Evolutionary conservation across 2,113 vertebrate genomes (phyloP), one percentile per base, ranked within the genome.

Genomic region (Falcunculus frontatus): DNA sequence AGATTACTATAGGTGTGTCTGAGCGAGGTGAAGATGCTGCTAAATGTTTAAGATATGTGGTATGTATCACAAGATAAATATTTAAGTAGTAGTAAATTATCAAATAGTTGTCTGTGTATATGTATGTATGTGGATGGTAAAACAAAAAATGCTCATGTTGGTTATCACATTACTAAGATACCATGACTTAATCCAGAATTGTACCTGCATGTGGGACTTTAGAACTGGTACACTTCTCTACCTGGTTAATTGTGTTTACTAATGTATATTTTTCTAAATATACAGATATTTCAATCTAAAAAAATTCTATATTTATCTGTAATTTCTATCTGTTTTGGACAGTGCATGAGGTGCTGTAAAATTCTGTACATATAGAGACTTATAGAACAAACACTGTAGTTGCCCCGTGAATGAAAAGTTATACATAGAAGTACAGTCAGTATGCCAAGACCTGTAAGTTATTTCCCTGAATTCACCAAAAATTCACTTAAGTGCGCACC

Each of bases 211-310:
- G 95, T 96, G 90, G 84, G 90, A 75, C 56, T 90, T 86, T 64
- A 94, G 87, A 94, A 96, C 82, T n/a, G 83, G 82, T 94, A 93
- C 95, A 90, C 92, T 86, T 95, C 92, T 92, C 93, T 78, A 90
- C 90, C 90, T 90, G 90, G 72, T 94, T 96, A 83, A 55, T 89
- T 91, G 95, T 96, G 95, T 96, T 96, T 96, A 96, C 85, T 96
- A 96, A 96, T 96, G 95, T 84, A 96, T 96, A 96, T 96, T 96
- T 97, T 97, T 96, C 85, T 96, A 97, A 96, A 95, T 95, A 96
- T 90, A 92, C 93, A 94, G 76, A 90, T 97, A 96, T 89, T 96
- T 96, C 89, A 95, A 85, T 91, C 84, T 93, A 86, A 94, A 95
- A 95, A 49, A 92, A 83, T 5, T 73, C 84, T 96, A 94, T 96